Evolutionary conservation across 2,888 invertebrate species (phyloP).

Genomic region (Gibbula magus): DNA sequence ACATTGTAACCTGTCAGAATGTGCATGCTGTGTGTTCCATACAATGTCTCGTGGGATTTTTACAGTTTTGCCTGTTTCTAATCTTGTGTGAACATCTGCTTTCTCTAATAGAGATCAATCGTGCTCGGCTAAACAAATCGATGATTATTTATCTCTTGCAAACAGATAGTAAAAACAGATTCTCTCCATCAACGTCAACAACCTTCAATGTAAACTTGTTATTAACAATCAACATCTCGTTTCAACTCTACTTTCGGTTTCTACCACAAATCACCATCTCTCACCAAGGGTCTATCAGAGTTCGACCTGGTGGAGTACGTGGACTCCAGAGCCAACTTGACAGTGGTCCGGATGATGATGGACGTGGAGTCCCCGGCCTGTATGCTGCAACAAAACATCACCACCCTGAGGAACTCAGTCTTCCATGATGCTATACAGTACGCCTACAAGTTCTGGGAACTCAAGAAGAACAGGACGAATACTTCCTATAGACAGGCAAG

Average conservation of each 20-base stretch:
- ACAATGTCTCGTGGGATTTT: too few species aligned
- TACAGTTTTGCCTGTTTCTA: too few species aligned
- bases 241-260: background rate
- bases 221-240: background rate
- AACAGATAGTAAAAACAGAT: background rate
- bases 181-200: background rate
- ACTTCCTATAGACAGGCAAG: background rate
- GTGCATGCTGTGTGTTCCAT: too few species aligned
- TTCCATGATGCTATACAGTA: slow-evolving; percentile 55
- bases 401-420: slow-evolving; percentile 58
- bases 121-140: too few species aligned
- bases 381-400: slow-evolving; percentile 54
- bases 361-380: slow-evolving; percentile 55
- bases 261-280: background rate
- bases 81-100: too few species aligned
- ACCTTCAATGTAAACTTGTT: too few species aligned
- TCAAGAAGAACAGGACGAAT: background rate
- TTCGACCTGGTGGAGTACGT: slow-evolving; percentile 57
- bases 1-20: too few species aligned
- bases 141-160: too few species aligned
- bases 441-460: background rate
- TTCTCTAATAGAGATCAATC: too few species aligned
- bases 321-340: slow-evolving; percentile 65
- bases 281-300: slow-evolving; percentile 56
- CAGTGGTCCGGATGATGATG: slow-evolving; percentile 63